A percentile compares a stretch with the other conserved stretches of the same genome.
Conservation (phyloP, 1,140 invertebrate species). For the Atta cephalotes region DNA sequence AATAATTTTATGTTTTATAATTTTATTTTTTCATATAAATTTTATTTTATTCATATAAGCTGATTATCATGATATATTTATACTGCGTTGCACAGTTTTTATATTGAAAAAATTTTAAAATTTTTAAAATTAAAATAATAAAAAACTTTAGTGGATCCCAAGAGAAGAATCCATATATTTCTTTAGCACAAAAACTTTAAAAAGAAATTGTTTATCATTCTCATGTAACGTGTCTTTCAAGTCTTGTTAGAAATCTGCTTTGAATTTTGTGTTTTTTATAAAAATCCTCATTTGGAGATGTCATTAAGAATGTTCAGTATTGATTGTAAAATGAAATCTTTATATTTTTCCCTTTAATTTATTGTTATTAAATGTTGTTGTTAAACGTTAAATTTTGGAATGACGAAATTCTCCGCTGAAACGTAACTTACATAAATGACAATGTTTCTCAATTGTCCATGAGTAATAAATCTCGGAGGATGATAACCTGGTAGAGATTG, state of each 20-base stretch:
- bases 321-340: background rate
- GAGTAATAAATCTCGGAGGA: conserved; percentile 40
- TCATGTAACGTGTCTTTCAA: background rate
- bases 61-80: no score
- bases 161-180: no score
- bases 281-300: background rate
- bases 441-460: background rate
- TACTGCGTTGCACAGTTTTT: no score
- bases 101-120: no score
- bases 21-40: no score
- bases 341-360: background rate
- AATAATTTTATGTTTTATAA: no score
- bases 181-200: background rate
- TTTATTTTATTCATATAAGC: no score
- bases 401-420: background rate
- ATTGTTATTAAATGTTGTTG: no score
- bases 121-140: no score
- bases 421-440: background rate
- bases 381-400: background rate
- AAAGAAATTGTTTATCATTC: background rate
- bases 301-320: background rate
- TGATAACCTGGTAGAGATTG: background rate
- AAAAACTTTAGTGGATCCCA: no score
- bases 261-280: background rate
- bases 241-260: background rate